phyloP scores from a whole-genome alignment of 2,888 invertebrate species.

The Muscina levida region DNA sequence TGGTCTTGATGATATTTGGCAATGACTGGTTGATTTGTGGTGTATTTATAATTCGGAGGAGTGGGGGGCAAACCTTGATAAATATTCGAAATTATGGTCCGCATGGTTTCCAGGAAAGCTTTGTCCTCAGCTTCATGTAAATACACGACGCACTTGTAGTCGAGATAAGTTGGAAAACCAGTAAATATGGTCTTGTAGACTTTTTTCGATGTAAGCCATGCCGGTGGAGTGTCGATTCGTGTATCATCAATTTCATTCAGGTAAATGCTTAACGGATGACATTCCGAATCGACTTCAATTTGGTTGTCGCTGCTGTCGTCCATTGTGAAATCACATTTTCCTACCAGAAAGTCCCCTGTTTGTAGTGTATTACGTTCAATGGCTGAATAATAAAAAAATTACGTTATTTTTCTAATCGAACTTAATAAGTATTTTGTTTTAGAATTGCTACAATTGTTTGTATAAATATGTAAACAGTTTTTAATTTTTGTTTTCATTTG shows the following conservation, averaged over 20 bases:
- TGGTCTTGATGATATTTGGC: constrained; percentile 85
- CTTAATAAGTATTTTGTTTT: too few species aligned
- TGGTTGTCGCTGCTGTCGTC: constrained; percentile 52
- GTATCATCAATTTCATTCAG: constrained; percentile 37
- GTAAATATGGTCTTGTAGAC: constrained; percentile 81
- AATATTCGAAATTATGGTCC: constrained; percentile 79
- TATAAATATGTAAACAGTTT: too few species aligned
- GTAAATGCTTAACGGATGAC: constrained; percentile 45
- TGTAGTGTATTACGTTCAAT: constrained; percentile 27
- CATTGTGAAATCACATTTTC: constrained; percentile 9
- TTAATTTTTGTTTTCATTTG: too few species aligned
- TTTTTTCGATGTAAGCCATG: constrained; percentile 84
- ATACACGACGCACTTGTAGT: constrained; percentile 81
- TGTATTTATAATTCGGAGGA: constrained; percentile 46
- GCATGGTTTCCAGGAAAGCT: constrained; percentile 81
- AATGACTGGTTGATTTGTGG: constrained; percentile 79
- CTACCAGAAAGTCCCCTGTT: constrained; percentile 7
- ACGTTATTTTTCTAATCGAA: too few species aligned
- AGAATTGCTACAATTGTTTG: too few species aligned
- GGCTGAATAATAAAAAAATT: constrained; percentile 34
- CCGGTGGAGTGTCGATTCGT: constrained; percentile 67
- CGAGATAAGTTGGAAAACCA: constrained; percentile 84
- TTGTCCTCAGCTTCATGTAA: constrained; percentile 74
- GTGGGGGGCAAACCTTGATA: constrained; percentile 75
- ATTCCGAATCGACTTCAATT: constrained; percentile 22